A percentile compares a stretch with the other conserved stretches of the same genome.
These are phyloP conservation scores for Anser brachyrhynchus DNA, from an alignment of 2,113 vertebrate species.

Conservation along the genomic window DNA sequence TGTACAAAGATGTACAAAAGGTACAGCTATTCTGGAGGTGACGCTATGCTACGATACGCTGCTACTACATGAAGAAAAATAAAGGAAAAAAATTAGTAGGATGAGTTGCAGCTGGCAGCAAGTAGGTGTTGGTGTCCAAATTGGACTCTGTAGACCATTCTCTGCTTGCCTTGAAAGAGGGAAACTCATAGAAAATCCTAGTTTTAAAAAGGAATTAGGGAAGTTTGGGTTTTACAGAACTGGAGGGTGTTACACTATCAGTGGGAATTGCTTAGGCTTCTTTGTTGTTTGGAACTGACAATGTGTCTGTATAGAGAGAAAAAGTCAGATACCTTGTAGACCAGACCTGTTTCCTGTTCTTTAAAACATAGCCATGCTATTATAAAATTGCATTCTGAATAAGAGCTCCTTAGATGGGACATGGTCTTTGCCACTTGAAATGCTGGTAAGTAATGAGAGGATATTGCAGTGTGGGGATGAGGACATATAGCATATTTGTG, in stretches of 20 bases:
- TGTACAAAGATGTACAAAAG: background rate
- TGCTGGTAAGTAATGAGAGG: background rate
- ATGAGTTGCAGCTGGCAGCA: background rate
- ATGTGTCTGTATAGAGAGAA: background rate
- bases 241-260: background rate
- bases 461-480: accelerated
- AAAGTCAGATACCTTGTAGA: background rate
- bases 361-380: background rate
- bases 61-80: accelerated
- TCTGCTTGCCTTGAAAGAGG: background rate
- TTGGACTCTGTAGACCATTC: background rate
- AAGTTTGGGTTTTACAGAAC: background rate
- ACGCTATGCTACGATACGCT: no score
- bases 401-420: background rate
- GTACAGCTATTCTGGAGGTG: background rate
- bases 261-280: background rate
- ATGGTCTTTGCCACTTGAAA: background rate
- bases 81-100: background rate
- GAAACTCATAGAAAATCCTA: background rate
- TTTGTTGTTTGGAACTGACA: background rate
- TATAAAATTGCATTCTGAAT: background rate
- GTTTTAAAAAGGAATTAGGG: background rate
- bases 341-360: background rate
- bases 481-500: background rate
- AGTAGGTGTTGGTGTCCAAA: background rate